Percentiles rank a stretch among this genome's conserved stretches.
Conservation (phyloP, 2,113 vertebrate genomes). For the Dinomys branickii region DNA sequence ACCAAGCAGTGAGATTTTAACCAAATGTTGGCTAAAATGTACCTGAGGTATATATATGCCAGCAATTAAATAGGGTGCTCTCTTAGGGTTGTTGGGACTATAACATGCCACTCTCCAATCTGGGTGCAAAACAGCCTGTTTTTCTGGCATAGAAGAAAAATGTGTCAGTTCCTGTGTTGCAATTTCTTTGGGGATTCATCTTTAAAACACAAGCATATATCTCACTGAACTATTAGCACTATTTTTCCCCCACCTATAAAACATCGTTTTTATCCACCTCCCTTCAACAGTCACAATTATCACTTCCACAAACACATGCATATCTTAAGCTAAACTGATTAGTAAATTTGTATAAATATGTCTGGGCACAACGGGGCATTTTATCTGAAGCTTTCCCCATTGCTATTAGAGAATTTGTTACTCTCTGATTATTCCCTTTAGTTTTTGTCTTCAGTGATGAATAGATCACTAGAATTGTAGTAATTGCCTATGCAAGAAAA, state of each 20-base stretch:
- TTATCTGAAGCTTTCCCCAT: conserved; percentile 76
- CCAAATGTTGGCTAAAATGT: conserved; percentile 56
- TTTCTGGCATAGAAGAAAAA: conserved; percentile 73
- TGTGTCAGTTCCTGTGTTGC: conserved; percentile 75
- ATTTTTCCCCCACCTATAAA: conserved; percentile 75
- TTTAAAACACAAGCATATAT: conserved; percentile 84
- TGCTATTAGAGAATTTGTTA: conserved; percentile 52
- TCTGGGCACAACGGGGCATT: conserved; percentile 62
- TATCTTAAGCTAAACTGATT: conserved; percentile 58
- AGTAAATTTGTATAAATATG: conserved; percentile 73
- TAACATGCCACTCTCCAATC: background rate
- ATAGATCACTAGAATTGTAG: conserved; percentile 18
- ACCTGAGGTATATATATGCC: conserved; percentile 50
- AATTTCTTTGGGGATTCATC: conserved; percentile 81
- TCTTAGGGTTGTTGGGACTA: conserved; percentile 36
- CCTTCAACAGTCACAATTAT: conserved; percentile 42
- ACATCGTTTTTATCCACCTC: conserved; percentile 53
- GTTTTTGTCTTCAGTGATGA: conserved; percentile 43
- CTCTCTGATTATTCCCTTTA: conserved; percentile 47
- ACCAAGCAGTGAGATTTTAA: conserved; percentile 55
- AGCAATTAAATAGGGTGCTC: conserved; percentile 62
- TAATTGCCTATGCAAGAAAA: conserved; percentile 39
- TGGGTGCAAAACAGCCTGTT: conserved; percentile 66
- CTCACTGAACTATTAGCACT: conserved; percentile 81
- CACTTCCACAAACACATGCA: conserved; percentile 6